Evolutionary conservation across 2,888 invertebrate genomes (phyloP), one percentile per base, ranked within the genome.

Genomic region (Melangyna quadrimaculata): DNA sequence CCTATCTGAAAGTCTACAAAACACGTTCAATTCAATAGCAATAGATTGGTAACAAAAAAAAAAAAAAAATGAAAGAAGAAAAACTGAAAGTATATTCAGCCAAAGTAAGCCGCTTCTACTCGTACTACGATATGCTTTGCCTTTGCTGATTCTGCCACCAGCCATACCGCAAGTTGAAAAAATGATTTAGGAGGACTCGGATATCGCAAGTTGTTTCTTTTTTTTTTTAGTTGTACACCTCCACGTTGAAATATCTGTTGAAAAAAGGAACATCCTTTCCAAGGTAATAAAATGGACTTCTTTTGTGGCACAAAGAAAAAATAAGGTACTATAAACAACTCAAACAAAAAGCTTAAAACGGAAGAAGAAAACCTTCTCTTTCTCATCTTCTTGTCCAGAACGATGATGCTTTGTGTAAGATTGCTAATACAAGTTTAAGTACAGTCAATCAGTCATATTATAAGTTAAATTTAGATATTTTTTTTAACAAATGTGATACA

Each of bases 111-210:
- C 69, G 61, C 45, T 51, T 24, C 53, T 48, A n/a, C n/a, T n/a
- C n/a, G n/a, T n/a, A n/a, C n/a, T n/a, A 48, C 14, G 63, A 37
- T 73, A 45, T 43, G 67, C 69, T 63, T 63, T 55, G 17, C 43
- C 8, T 27, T 27, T 14, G 51, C 22, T 45, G 5, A 45, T 35
- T 19, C 19, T 67, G 45, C 63, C 65, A 43, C 37, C 55, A 22
- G 27, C 27, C 22, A 19, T n/a, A 19, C 35, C 53, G 37, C 51
- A 22, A 69, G 53, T 24, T 53, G 27, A 69, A 53, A 43, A 43
- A 69, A 79, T 84, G 84, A 84, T 84, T 84, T 84, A 84, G 75
- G 63, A 79, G 79, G 65, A 59, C 59, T 32, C 59, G n/a, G 83
- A 78, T 82, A 82, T 73, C 45, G 32, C 24, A 61, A 82, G 45